A percentile compares a stretch with the other conserved stretches of the same genome.
Conservation (phyloP, 2,113 vertebrate species). For the Ictalurus punctatus region DNA sequence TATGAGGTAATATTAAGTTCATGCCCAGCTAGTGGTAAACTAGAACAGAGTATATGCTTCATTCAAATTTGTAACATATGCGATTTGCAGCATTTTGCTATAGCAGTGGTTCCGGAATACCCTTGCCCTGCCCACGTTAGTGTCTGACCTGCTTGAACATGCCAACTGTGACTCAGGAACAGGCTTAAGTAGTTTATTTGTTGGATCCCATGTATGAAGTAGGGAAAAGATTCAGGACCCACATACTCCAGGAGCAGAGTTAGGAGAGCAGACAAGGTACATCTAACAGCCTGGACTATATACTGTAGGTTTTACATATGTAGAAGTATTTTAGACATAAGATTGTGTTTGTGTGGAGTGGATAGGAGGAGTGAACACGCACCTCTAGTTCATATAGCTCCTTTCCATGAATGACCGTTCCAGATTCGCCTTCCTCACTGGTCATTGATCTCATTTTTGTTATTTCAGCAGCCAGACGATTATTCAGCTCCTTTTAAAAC, state of each 20-base stretch:
- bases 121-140: background rate
- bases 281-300: background rate
- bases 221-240: background rate
- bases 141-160: background rate
- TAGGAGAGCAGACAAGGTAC: background rate
- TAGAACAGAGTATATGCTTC: background rate
- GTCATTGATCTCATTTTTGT: slow-evolving; percentile 79
- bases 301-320: background rate
- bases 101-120: background rate
- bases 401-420: slow-evolving; percentile 72
- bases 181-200: background rate
- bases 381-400: slow-evolving; percentile 81
- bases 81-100: background rate
- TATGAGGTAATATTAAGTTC: background rate
- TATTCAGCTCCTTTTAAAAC: slow-evolving; percentile 75
- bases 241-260: background rate
- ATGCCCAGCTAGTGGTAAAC: background rate
- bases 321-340: background rate
- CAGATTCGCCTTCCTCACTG: slow-evolving; percentile 68
- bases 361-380: background rate
- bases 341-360: background rate
- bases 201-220: background rate
- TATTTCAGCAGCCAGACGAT: slow-evolving; percentile 79
- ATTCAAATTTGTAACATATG: background rate
- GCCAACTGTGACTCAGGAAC: background rate